Conservation (phyloP, 2,797 vertebrate genomes). For the Cynodonichthys magdalenae region DNA sequence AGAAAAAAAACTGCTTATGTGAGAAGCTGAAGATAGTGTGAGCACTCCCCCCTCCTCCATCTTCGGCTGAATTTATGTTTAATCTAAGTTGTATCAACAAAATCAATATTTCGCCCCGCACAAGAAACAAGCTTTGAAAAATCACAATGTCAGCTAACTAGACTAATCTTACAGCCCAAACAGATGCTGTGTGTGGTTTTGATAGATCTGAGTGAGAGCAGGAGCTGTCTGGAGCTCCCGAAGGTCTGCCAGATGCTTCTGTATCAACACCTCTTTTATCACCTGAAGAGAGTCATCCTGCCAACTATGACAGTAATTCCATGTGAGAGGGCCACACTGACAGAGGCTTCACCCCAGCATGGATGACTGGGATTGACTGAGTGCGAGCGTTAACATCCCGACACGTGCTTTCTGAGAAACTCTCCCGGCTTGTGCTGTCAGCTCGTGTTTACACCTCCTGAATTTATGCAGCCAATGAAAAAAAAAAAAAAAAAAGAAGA, state of each 20-base stretch:
- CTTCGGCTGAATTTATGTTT: conserved; percentile 36
- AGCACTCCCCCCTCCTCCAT: conserved; percentile 10
- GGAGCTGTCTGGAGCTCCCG: conserved; percentile 68
- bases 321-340: conserved; percentile 77
- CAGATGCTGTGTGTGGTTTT: conserved; percentile 56
- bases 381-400: conserved; percentile 25
- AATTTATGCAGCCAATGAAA: conserved; percentile 72
- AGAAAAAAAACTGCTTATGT: conserved; percentile 48
- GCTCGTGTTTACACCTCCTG: conserved; percentile 68
- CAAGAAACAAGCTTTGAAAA: conserved; percentile 45
- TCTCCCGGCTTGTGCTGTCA: conserved; percentile 37
- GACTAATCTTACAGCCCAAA: conserved; percentile 38
- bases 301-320: conserved; percentile 82
- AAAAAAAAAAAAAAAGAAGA: conserved; percentile 31
- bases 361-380: conserved; percentile 57
- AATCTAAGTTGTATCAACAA: conserved; percentile 44
- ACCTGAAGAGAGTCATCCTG: conserved; percentile 76
- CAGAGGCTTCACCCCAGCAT: conserved; percentile 60
- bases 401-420: conserved; percentile 33
- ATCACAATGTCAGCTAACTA: conserved; percentile 52
- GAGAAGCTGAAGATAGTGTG: conserved; percentile 36
- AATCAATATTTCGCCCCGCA: conserved; percentile 39
- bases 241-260: conserved; percentile 71
- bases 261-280: conserved; percentile 82
- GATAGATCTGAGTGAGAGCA: conserved; percentile 64